Conservation (phyloP, 2,888 invertebrate genomes). For the Idaea straminata region DNA sequence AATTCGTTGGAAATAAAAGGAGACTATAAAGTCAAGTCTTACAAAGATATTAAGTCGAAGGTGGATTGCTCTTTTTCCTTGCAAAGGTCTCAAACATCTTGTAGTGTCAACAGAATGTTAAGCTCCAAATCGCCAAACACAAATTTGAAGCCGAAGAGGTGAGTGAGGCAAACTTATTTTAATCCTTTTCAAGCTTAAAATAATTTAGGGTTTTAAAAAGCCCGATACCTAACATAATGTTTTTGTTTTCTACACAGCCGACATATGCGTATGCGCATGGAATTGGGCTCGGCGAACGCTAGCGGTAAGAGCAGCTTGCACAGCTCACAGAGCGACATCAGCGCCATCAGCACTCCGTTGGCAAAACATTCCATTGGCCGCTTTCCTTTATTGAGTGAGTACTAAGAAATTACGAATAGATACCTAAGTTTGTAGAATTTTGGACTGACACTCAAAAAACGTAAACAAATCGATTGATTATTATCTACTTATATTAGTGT, state of each 20-base stretch:
- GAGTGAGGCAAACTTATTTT: constrained; percentile 11
- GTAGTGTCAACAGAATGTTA: constrained; percentile 71
- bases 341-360: constrained; percentile 78
- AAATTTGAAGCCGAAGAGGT: constrained; percentile 76
- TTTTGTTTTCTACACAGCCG: constrained; percentile 50
- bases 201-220: neutral
- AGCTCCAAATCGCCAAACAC: constrained; percentile 67
- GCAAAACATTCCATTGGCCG: constrained; percentile 76
- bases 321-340: constrained; percentile 86
- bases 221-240: neutral
- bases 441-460: too few species aligned
- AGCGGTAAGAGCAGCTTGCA: constrained; percentile 81
- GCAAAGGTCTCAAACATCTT: constrained; percentile 74
- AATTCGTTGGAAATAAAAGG: constrained; percentile 86
- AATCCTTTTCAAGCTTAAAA: neutral
- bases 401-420: constrained; percentile 4
- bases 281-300: constrained; percentile 72
- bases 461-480: too few species aligned
- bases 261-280: constrained; percentile 78
- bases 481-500: too few species aligned
- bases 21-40: constrained; percentile 85
- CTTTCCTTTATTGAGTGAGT: constrained; percentile 68
- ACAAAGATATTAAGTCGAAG: constrained; percentile 94
- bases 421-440: too few species aligned
- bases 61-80: constrained; percentile 81